A percentile compares a stretch with the other conserved stretches of the same genome.
These are phyloP conservation scores for Synaphobranchus kaupii DNA, from an alignment of 2,797 vertebrate species.

Conservation along the genomic window DNA sequence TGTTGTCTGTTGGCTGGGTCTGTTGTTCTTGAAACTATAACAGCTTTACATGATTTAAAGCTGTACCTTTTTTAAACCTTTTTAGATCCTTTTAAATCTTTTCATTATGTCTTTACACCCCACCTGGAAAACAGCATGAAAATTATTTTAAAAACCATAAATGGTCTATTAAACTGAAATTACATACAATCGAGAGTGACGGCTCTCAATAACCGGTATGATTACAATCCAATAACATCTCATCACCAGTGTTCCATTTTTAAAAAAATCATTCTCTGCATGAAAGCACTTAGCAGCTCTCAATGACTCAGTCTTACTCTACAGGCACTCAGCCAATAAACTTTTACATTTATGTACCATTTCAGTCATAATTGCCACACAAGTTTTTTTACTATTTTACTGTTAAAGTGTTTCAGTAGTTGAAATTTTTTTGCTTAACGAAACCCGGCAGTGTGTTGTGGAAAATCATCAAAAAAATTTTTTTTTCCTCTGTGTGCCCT, in stretches of 20 bases:
- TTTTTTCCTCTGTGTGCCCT: no score
- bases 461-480: no score
- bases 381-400: neutral
- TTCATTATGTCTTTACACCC: neutral
- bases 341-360: neutral
- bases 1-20: no score
- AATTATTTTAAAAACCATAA: neutral
- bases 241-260: constrained; percentile 1
- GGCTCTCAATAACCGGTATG: neutral
- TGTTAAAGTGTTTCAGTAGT: neutral
- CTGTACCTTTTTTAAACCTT: no score
- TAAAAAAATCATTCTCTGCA: neutral
- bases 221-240: constrained; percentile 20
- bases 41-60: neutral
- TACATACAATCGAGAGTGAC: neutral
- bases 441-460: neutral
- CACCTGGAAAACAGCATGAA: neutral
- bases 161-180: neutral
- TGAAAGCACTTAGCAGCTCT: constrained; percentile 1
- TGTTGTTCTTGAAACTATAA: no score
- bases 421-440: neutral
- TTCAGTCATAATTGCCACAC: neutral
- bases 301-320: neutral
- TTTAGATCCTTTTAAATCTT: no score
- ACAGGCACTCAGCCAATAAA: neutral